Evolutionary conservation across 2,113 vertebrate species (phyloP), one percentile per base, ranked within the genome.

Genomic region (Asarcornis scutulata): DNA sequence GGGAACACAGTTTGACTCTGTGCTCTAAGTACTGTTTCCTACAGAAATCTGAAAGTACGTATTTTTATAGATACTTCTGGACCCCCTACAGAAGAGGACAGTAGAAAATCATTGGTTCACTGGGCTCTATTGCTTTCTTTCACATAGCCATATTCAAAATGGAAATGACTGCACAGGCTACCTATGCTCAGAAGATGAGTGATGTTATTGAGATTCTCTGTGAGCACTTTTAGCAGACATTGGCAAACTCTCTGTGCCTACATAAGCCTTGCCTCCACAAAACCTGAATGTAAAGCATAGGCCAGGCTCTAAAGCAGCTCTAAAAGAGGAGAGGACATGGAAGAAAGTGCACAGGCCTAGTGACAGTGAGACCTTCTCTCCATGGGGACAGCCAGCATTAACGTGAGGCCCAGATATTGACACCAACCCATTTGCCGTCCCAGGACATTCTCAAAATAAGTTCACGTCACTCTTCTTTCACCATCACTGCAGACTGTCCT

Each of bases 331-430:
- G 11, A 74, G 32, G 13, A 9, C 48, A 74, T 1, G 74, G n/a
- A 66, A 66, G 26, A 77, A 82, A 77, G 31, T 6, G 56, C 23
- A 11, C 12, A 32, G 13, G 7, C 6, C 4, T 38, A 36, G 3
- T 7, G 36, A 72, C 4, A 2, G 22, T 38, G 22, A 71, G 6
- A 55, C 34, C 36, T 62, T 67, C 34, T 71, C 16, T 64, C 18
- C 34, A 80, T 0, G 0, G 14, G 20, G 55, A 26, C 26, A 79
- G 8, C 1, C 60, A 48, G 48, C 31, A 27, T 0, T 0, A 56
- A 26, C 7, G 31, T 32, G 20, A 86, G 17, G 36, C 15, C 4
- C 3, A 52, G 26, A 66, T 7, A 27, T 8, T 32, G 50, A 48
- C 36, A 53, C 3, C 11, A 80, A 56, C 2, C 2, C 31, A 32